phyloP scores from a whole-genome alignment of 1,140 invertebrate species.

The Lasioglossum albipes region DNA sequence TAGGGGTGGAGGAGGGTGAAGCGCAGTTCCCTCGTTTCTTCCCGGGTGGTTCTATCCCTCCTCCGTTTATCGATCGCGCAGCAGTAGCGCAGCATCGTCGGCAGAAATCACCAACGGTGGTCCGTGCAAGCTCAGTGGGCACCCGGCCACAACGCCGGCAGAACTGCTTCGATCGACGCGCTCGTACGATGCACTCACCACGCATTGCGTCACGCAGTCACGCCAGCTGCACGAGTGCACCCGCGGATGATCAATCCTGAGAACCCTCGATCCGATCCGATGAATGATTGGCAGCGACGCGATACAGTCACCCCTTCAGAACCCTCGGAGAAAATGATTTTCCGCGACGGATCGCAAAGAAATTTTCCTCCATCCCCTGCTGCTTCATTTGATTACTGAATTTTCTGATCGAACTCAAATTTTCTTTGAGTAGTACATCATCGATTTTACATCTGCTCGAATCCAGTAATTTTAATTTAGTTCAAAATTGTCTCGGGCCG shows the following conservation, averaged over 20 bases:
- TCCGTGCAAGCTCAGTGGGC: conserved; percentile 72
- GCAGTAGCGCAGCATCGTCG: conserved; percentile 52
- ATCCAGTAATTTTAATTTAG: too few relatives aligned
- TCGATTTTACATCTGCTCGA: too few relatives aligned
- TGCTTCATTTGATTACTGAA: too few relatives aligned
- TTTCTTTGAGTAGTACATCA: too few relatives aligned
- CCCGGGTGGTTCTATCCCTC: conserved; percentile 57
- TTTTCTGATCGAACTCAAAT: too few relatives aligned
- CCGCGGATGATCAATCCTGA: neutral
- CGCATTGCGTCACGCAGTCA: conserved; percentile 57
- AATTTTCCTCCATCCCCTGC: too few relatives aligned
- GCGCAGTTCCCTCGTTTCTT: conserved; percentile 59
- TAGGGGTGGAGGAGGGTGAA: neutral
- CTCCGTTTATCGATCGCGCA: conserved; percentile 76
- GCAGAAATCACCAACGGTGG: conserved; percentile 51
- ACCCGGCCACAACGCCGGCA: conserved; percentile 78
- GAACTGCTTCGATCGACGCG: conserved; percentile 65
- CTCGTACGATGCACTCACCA: conserved; percentile 32
- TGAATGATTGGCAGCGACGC: too few relatives aligned
- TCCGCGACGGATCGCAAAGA: too few relatives aligned
- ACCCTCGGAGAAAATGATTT: too few relatives aligned
- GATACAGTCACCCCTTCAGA: too few relatives aligned
- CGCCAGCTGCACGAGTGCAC: neutral
- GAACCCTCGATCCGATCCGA: neutral
- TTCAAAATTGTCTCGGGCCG: too few relatives aligned